phyloP scores from a whole-genome alignment of 2,888 invertebrate species.

The Agrochola lychnidis region DNA sequence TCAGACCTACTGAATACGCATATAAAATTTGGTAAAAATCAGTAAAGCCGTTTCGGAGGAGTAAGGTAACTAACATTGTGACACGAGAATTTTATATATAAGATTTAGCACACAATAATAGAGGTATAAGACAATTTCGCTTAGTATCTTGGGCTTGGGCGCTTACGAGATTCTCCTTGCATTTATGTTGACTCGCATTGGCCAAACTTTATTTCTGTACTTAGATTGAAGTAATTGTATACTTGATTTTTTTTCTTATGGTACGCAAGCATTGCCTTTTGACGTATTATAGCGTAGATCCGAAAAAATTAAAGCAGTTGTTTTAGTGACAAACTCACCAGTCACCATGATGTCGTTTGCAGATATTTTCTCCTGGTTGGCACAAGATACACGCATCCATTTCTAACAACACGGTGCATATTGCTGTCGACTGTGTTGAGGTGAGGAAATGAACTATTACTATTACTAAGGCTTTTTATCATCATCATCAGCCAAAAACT shows the following conservation, averaged over 20 bases:
- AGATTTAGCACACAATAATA: not conserved
- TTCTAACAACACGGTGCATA: constrained; percentile 77
- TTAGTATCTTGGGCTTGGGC: not conserved
- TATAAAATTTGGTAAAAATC: no score
- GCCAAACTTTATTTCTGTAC: not conserved
- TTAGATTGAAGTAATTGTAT: not conserved
- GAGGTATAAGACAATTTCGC: not conserved
- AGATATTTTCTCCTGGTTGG: constrained; percentile 85
- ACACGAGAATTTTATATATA: no score
- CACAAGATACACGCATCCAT: constrained; percentile 84
- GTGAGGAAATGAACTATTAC: constrained; percentile 53
- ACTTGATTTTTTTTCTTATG: not conserved
- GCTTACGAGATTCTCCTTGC: not conserved
- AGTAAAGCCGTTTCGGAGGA: no score
- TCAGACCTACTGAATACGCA: no score
- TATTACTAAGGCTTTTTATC: not conserved
- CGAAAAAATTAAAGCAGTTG: no score
- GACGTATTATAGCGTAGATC: not conserved
- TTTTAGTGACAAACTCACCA: not conserved
- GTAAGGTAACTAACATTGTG: no score
- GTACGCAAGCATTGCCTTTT: not conserved
- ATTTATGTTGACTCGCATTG: not conserved
- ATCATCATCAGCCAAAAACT: no score
- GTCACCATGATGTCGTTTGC: constrained; percentile 51
- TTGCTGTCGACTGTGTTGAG: constrained; percentile 85